Base-by-base conservation (phyloP, 2,797 vertebrate genomes). In the Sebastes jordani region DNA sequence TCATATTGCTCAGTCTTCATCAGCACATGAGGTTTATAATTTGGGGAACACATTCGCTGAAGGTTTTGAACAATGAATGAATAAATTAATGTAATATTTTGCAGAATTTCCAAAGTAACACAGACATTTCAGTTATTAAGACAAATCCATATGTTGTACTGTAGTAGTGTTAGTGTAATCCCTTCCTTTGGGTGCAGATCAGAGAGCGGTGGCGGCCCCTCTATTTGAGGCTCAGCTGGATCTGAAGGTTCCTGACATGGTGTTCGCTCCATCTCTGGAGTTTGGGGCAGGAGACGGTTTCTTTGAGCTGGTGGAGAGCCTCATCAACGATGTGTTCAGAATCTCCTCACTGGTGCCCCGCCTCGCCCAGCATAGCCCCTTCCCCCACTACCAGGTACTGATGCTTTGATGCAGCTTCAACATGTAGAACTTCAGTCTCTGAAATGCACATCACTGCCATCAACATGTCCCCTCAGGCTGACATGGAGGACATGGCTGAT, bases 341-440 rank as follows among this genome's bases (percentile, higher is more conserved):
- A 94, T 96, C 7, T 96, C 97, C 0, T 96, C 97, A 0, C 83
- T 99, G 81, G 95, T 99, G 62, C 96, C 96, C 1, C 94, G 97
- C 9, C 89, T 99, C 14, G 94, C 96, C 0, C 16, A 91, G 58
- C 93, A 96, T 74, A 91, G 78, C 0, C 71, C 82, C 20, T 95
- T 80, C 71, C 93, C 92, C 27, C 95, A 98, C 90, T 99, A 99
- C 87, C 97, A 99, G 98, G 98, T 99, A 95, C 66, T 10, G 70
- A 13, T 16, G 16, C 5, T 75, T n/a, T 32, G 22, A 60, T 55
- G 34, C 14, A 58, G 30, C 25, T 6, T 23, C 9, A 14, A 52
- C 27, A 34, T 34, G 30, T 7, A 38, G 6, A 22, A 29, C 5
- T 1, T 55, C 5, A 52, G 3, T 14, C 11, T 70, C 16, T 13